phyloP scores from a whole-genome alignment of 2,113 vertebrate species.

The Centropus unirufus region DNA sequence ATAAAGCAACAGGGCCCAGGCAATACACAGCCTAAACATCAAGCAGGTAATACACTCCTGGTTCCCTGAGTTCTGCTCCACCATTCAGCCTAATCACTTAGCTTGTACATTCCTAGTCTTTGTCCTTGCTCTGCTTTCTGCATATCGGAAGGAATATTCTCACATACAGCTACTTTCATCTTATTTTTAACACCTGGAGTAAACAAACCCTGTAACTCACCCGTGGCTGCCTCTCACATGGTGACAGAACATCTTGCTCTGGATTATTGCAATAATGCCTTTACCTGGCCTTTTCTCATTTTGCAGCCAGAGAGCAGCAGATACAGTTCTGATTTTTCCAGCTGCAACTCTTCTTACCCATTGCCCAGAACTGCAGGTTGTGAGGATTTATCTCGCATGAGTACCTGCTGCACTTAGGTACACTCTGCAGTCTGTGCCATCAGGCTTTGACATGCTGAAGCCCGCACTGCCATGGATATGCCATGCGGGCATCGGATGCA shows the following conservation, averaged over 20 bases:
- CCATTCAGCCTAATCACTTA: background rate
- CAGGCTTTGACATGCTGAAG: background rate
- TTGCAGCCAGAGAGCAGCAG: background rate
- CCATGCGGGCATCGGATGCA: background rate
- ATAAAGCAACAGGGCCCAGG: background rate
- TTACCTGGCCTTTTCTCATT: background rate
- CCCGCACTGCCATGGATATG: rapidly evolving
- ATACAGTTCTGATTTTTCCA: background rate
- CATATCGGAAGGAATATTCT: background rate
- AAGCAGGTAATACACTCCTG: rapidly evolving
- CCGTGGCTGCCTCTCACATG: background rate
- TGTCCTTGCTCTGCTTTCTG: background rate
- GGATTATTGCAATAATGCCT: background rate
- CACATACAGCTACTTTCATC: background rate
- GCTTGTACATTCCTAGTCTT: background rate
- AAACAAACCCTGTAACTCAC: background rate
- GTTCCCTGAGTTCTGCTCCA: background rate
- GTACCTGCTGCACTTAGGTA: background rate
- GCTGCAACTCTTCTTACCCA: background rate
- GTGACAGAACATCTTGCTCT: background rate
- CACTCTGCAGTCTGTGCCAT: background rate
- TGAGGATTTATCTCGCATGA: background rate
- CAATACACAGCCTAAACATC: background rate
- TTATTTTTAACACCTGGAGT: background rate
- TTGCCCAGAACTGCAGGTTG: background rate